Percentiles rank a stretch among this genome's conserved stretches.
These are phyloP conservation scores for Lottia gigantea DNA, from an alignment of 2,888 invertebrate species.

Conservation along the genomic window DNA sequence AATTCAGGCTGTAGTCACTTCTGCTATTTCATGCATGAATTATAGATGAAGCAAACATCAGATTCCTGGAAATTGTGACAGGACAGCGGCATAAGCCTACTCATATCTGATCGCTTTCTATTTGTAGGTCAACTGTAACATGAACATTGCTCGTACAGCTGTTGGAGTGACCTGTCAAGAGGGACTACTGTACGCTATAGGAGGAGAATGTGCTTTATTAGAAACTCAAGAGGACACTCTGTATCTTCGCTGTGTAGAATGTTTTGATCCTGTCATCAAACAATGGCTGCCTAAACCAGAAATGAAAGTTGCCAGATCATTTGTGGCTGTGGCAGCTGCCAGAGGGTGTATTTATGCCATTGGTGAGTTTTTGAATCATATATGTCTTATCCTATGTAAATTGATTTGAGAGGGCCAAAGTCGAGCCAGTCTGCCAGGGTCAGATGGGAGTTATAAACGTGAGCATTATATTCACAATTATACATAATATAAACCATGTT, in stretches of 20 bases:
- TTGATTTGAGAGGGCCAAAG: too few species aligned
- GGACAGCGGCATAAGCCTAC: too few species aligned
- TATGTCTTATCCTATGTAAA: too few species aligned
- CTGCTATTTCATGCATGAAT: too few species aligned
- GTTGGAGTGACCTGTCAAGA: slow-evolving; percentile 59
- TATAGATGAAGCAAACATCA: too few species aligned
- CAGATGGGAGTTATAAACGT: neutral
- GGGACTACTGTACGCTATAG: slow-evolving; percentile 61
- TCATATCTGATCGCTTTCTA: neutral
- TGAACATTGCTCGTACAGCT: slow-evolving; percentile 64
- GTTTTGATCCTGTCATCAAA: slow-evolving; percentile 60
- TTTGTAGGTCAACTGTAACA: slow-evolving; percentile 42
- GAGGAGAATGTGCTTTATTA: slow-evolving; percentile 64
- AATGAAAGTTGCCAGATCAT: slow-evolving; percentile 62
- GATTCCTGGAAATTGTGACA: too few species aligned
- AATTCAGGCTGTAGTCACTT: too few species aligned
- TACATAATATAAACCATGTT: neutral
- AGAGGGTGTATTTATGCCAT: slow-evolving; percentile 72
- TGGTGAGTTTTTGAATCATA: slow-evolving; percentile 38
- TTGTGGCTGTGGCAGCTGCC: slow-evolving; percentile 87
- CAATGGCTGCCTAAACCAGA: slow-evolving; percentile 57
- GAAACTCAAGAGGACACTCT: slow-evolving; percentile 64
- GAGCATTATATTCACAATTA: too few species aligned
- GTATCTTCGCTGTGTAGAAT: slow-evolving; percentile 62
- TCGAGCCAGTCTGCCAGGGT: too few species aligned